A percentile compares a stretch with the other conserved stretches of the same genome.
Conservation (phyloP, 2,888 invertebrate species). For the Mycogona germanica region DNA sequence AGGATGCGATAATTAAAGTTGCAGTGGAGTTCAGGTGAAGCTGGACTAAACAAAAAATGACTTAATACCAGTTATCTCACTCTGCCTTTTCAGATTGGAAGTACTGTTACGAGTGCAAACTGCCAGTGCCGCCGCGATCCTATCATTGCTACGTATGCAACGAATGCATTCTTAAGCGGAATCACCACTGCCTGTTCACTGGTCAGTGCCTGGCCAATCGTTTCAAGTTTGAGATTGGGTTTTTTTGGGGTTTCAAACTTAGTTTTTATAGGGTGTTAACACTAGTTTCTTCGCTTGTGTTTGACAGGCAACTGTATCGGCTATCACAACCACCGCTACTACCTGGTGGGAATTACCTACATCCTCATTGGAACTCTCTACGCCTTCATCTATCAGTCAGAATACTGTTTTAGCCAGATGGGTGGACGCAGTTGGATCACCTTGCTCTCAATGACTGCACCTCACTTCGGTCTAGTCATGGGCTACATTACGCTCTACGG, state of each 20-base stretch:
- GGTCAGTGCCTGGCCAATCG: conserved; percentile 23
- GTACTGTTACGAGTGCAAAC: conserved; percentile 48
- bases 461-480: conserved; percentile 25
- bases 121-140: conserved; percentile 51
- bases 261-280: neutral
- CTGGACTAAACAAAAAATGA: neutral
- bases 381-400: conserved; percentile 24
- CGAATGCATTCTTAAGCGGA: conserved; percentile 61
- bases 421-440: conserved; percentile 22
- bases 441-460: conserved; percentile 24
- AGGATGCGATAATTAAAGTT: no score
- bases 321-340: conserved; percentile 61
- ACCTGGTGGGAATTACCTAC: conserved; percentile 49
- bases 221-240: neutral
- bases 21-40: no score
- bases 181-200: conserved; percentile 57
- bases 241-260: neutral
- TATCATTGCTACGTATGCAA: conserved; percentile 74
- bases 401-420: conserved; percentile 22
- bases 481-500: conserved; percentile 25
- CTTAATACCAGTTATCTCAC: neutral
- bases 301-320: conserved; percentile 57
- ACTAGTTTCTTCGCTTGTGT: neutral
- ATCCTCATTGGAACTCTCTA: conserved; percentile 50
- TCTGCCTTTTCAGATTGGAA: conserved; percentile 30